phyloP scores from a whole-genome alignment of 35 echinoderm and acorn worm genomes.

The Antedon bifida region DNA sequence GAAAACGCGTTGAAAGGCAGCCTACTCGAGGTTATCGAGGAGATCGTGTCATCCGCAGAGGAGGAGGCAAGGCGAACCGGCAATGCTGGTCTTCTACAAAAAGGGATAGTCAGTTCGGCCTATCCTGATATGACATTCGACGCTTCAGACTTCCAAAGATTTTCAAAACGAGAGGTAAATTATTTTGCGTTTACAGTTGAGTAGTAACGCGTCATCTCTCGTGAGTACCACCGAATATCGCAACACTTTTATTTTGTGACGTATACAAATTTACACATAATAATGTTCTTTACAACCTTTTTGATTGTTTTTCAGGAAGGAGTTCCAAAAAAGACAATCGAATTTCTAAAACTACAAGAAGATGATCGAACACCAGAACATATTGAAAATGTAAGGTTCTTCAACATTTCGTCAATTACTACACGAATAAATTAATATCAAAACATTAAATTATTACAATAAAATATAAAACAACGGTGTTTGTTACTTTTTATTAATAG shows the following conservation, averaged over 20 bases:
- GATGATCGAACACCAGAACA: conserved; percentile 66
- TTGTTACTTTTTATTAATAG: background rate
- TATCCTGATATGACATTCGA: conserved; percentile 96
- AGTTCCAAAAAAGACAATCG: conserved; percentile 74
- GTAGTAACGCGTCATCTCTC: background rate
- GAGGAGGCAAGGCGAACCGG: conserved; percentile 72
- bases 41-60: conserved; percentile 57
- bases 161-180: conserved; percentile 80
- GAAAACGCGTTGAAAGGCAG: conserved; percentile 64
- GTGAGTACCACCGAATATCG: too few species aligned
- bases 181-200: background rate
- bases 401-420: too few species aligned
- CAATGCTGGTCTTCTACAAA: conserved; percentile 41
- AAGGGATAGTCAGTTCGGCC: conserved; percentile 83
- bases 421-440: too few species aligned
- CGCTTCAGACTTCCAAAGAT: conserved; percentile 53
- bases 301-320: conserved; percentile 36
- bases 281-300: background rate
- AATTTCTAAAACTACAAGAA: conserved; percentile 35
- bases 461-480: background rate
- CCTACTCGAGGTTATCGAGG: conserved; percentile 68
- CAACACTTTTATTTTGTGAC: too few species aligned
- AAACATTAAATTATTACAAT: too few species aligned
- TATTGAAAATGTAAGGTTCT: conserved; percentile 70
- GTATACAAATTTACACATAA: background rate